These are phyloP conservation scores for Notocelia uddmanniana DNA, from an alignment of 2,888 invertebrate genomes.

Conservation along the genomic window DNA sequence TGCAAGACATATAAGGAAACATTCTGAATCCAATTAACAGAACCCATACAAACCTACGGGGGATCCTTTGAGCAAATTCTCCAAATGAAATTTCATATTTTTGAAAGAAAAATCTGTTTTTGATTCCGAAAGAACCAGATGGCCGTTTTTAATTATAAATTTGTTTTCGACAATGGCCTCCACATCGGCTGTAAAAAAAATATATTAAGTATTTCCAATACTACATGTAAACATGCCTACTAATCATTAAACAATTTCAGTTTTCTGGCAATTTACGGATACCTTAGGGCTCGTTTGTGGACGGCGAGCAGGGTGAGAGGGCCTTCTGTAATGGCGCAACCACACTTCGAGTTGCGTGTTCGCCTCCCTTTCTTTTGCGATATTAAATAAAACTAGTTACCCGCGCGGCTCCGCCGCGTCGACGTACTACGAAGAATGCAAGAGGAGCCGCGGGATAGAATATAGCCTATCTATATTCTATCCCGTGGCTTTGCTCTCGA, in stretches of 20 bases:
- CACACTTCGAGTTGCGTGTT: no score
- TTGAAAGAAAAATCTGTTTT: constrained; percentile 45
- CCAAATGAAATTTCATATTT: constrained; percentile 42
- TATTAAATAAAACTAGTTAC: no score
- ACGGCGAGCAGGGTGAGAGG: no score
- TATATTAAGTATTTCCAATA: not conserved
- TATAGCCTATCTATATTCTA: no score
- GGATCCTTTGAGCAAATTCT: constrained; percentile 46
- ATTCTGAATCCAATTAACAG: not conserved
- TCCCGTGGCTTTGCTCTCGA: no score
- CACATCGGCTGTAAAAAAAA: constrained; percentile 41
- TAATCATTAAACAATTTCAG: no score
- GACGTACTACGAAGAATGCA: no score
- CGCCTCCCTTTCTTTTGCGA: not conserved
- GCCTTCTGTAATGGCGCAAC: no score
- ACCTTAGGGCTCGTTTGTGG: no score
- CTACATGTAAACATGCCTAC: not conserved
- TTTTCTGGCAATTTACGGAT: no score
- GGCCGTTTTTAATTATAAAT: constrained; percentile 35
- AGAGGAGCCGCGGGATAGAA: no score
- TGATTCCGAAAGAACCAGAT: constrained; percentile 30
- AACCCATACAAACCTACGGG: constrained; percentile 35
- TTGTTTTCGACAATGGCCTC: constrained; percentile 35
- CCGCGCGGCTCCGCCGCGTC: no score
- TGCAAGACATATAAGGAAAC: not conserved